Evolutionary conservation across 2,888 invertebrate species (phyloP).

Genomic region (Didymodactylos carnosus): DNA sequence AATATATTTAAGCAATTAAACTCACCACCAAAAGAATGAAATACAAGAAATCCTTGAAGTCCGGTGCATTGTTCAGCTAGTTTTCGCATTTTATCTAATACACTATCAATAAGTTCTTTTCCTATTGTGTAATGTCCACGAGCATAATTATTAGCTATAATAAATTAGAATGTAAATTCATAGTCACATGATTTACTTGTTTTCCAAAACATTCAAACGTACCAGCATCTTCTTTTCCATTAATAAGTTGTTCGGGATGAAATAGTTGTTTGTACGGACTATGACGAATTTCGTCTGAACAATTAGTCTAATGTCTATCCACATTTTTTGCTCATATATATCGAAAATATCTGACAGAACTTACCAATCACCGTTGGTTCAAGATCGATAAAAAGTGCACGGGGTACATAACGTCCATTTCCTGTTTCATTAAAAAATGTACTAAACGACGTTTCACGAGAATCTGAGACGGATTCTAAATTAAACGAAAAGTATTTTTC

Average conservation of each 20-base stretch:
- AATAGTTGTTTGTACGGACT: constrained; percentile 15
- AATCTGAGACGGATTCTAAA: not conserved
- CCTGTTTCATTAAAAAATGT: constrained; percentile 14
- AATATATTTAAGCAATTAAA: not conserved
- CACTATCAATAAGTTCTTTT: constrained; percentile 15
- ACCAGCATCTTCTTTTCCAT: constrained; percentile 16
- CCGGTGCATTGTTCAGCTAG: constrained; percentile 15
- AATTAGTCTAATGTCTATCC: not conserved
- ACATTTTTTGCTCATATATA: not conserved
- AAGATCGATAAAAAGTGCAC: constrained; percentile 17
- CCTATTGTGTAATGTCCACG: constrained; percentile 17
- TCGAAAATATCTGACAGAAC: not conserved
- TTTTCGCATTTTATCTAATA: constrained; percentile 14
- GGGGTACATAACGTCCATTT: constrained; percentile 15
- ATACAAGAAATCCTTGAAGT: constrained; percentile 17
- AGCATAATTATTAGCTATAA: constrained; percentile 18
- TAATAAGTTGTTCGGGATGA: constrained; percentile 16
- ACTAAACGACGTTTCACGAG: constrained; percentile 1
- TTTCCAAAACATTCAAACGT: too few species aligned
- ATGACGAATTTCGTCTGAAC: constrained; percentile 15
- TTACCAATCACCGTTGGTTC: constrained; percentile 17
- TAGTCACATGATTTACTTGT: too few species aligned
- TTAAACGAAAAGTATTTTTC: not conserved
- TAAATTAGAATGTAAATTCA: too few species aligned
- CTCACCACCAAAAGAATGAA: constrained; percentile 16